Evolutionary conservation across 1,140 invertebrate genomes (phyloP).

Genomic region (Rhagoletis pomonella): DNA sequence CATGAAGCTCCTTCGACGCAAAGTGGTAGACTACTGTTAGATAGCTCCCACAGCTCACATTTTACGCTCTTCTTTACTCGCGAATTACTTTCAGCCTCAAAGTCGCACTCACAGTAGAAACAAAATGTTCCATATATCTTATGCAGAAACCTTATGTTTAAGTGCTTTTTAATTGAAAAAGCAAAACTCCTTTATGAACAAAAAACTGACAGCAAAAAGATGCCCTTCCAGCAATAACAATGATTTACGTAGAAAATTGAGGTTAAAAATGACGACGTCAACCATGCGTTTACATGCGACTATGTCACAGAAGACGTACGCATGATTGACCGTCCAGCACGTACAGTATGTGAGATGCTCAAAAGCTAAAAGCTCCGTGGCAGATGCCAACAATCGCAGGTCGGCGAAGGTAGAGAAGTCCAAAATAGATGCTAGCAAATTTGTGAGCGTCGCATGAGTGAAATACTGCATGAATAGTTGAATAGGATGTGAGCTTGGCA

Average conservation of each 20-base stretch:
- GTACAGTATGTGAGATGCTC: background rate
- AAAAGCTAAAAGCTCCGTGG: slow-evolving; percentile 21
- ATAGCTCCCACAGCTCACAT: too few species aligned
- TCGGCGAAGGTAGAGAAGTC: background rate
- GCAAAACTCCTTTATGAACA: too few species aligned
- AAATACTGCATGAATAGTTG: slow-evolving; percentile 22
- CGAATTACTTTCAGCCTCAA: too few species aligned
- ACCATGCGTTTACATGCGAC: background rate
- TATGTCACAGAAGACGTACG: background rate
- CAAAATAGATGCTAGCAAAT: background rate
- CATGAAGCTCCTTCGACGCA: too few species aligned
- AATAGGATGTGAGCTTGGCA: background rate
- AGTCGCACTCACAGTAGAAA: too few species aligned
- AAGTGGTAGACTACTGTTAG: too few species aligned
- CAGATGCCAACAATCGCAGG: background rate
- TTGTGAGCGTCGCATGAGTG: background rate
- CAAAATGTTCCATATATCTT: too few species aligned
- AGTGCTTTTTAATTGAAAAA: too few species aligned
- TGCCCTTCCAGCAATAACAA: too few species aligned
- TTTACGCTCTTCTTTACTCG: too few species aligned
- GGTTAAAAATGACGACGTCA: background rate
- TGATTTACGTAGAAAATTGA: background rate
- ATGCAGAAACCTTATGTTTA: too few species aligned
- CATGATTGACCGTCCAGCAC: background rate
- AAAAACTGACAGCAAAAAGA: too few species aligned